These are phyloP conservation scores for Andrena trimmerana DNA, from an alignment of 2,888 invertebrate genomes.

Conservation along the genomic window DNA sequence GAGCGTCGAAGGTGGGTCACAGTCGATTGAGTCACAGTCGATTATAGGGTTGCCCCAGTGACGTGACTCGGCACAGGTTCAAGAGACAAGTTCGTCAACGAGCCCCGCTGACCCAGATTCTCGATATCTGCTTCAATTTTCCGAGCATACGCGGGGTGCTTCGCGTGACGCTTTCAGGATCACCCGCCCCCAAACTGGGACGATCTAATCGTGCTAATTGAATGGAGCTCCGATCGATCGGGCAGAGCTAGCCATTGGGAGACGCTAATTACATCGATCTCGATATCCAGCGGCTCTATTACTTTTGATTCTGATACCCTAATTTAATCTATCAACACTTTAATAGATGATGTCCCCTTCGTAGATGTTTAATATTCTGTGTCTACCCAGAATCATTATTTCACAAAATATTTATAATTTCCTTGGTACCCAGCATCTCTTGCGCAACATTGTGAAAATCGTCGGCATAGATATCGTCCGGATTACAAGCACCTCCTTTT, in stretches of 20 bases:
- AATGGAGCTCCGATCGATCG: slow-evolving; percentile 34
- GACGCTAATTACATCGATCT: background rate
- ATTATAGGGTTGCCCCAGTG: slow-evolving; percentile 46
- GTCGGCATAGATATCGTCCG: background rate
- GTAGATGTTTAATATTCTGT: too few relatives aligned
- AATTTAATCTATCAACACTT: background rate
- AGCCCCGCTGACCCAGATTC: slow-evolving; percentile 66
- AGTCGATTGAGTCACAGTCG: slow-evolving; percentile 39
- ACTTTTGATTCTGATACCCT: background rate
- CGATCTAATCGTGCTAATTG: slow-evolving; percentile 54
- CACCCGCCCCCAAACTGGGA: slow-evolving; percentile 52
- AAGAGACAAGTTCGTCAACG: slow-evolving; percentile 73
- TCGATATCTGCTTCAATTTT: slow-evolving; percentile 34
- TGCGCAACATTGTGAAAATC: background rate
- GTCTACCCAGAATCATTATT: background rate
- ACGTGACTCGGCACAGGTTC: slow-evolving; percentile 65
- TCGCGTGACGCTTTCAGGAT: slow-evolving; percentile 42
- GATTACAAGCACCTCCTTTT: background rate
- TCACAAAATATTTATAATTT: background rate
- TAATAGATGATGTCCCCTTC: too few relatives aligned
- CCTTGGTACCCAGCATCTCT: background rate
- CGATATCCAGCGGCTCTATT: background rate
- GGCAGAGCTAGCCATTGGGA: background rate
- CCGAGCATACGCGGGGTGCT: slow-evolving; percentile 9
- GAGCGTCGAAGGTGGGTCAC: slow-evolving; percentile 52